Percentiles rank a stretch among this genome's conserved stretches.
Evolutionary conservation across 2,797 vertebrate species (phyloP).

Genomic region (Acomys russatus): DNA sequence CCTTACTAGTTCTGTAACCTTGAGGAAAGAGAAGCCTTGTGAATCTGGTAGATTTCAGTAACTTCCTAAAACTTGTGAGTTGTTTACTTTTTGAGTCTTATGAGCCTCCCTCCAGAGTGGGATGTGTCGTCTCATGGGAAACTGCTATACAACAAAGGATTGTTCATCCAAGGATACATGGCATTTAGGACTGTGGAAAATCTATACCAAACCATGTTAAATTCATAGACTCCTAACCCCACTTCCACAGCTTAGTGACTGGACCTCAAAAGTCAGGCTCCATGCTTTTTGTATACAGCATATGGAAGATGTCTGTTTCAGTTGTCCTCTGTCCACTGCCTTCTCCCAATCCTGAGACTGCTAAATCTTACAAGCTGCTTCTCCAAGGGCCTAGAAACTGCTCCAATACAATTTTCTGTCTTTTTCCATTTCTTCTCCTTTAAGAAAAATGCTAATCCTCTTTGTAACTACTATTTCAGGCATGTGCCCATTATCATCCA

Average conservation of each 20-base stretch:
- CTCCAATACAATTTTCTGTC: not conserved
- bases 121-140: not conserved
- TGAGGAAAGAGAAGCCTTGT: not conserved
- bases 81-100: not conserved
- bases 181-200: not conserved
- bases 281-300: not conserved
- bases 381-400: not conserved
- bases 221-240: not conserved
- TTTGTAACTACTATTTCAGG: constrained; percentile 72
- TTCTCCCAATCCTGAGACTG: not conserved
- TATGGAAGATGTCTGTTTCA: not conserved
- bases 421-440: not conserved
- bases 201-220: not conserved
- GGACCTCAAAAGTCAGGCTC: not conserved
- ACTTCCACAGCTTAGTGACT: not conserved
- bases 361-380: not conserved
- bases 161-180: not conserved
- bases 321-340: not conserved
- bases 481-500: constrained; percentile 69
- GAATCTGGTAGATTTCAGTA: not conserved
- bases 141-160: not conserved
- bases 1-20: not conserved
- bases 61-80: not conserved
- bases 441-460: constrained; percentile 15
- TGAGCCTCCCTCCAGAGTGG: not conserved